phyloP scores from a whole-genome alignment of 2,888 invertebrate genomes.

The Meiosimyza platycephala region DNA sequence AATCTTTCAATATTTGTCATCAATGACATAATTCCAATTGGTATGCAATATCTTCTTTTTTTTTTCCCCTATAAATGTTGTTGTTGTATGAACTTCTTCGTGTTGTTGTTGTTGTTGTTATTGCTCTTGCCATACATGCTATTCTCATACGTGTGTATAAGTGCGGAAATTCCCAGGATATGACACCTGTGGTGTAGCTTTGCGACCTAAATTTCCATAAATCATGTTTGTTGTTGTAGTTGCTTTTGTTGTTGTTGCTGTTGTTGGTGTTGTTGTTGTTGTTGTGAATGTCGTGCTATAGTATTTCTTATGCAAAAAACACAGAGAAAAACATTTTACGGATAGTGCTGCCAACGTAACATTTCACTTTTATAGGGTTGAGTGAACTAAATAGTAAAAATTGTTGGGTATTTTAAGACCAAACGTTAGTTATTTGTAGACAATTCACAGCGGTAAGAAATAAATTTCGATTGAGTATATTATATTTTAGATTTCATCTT shows the following conservation, averaged over 20 bases:
- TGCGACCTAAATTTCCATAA: constrained; percentile 34
- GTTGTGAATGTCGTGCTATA: constrained; percentile 2
- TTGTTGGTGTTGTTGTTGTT: not conserved
- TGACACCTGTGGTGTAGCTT: constrained; percentile 32
- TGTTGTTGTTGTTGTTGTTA: not conserved
- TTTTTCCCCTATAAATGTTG: not conserved
- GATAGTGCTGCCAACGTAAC: constrained; percentile 2
- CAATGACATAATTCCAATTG: too few species aligned
- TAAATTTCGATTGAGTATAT: too few species aligned
- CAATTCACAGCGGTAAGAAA: too few species aligned
- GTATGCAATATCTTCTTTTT: too few species aligned
- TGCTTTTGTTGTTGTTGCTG: not conserved
- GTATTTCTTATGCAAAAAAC: not conserved
- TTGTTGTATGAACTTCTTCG: not conserved
- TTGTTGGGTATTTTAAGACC: too few species aligned
- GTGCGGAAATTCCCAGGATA: constrained; percentile 17
- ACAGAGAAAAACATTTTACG: constrained; percentile 1
- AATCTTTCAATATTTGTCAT: too few species aligned
- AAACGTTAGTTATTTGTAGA: too few species aligned
- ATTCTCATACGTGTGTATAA: not conserved
- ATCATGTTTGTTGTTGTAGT: constrained; percentile 24
- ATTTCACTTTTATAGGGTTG: not conserved
- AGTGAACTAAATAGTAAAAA: too few species aligned
- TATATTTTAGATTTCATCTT: too few species aligned
- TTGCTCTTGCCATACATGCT: not conserved